Percentiles rank a stretch among this genome's conserved stretches.
These are phyloP conservation scores for Idaea biselata DNA, from an alignment of 2,888 invertebrate genomes.

Conservation along the genomic window DNA sequence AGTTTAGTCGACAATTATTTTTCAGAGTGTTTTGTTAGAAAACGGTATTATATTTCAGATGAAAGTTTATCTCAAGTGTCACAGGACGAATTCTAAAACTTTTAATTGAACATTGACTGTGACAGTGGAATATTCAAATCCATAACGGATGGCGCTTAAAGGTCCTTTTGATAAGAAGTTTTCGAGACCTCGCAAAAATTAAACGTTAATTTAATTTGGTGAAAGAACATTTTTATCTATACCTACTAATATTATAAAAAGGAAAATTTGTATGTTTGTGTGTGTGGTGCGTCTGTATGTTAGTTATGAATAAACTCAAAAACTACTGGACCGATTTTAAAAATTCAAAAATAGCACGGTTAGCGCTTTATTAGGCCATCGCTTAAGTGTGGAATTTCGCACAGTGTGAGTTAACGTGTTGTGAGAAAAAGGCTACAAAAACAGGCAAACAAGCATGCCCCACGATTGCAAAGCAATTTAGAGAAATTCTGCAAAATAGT, in stretches of 20 bases:
- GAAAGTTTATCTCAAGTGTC: conserved; percentile 9
- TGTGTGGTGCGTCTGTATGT: no score
- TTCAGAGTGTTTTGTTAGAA: not conserved
- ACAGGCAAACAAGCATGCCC: not conserved
- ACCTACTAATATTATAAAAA: no score
- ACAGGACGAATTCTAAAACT: conserved; percentile 19
- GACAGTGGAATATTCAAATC: conserved; percentile 4
- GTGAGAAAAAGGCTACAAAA: no score
- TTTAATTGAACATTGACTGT: conserved; percentile 22
- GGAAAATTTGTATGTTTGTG: no score
- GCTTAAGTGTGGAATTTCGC: no score
- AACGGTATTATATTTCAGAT: not conserved
- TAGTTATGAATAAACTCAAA: no score
- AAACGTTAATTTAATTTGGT: not conserved
- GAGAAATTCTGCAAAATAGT: not conserved
- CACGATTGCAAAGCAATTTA: not conserved
- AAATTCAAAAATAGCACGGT: no score
- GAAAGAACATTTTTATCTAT: not conserved
- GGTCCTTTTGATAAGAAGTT: conserved; percentile 2
- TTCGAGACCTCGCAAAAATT: not conserved
- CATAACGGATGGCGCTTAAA: conserved; percentile 1
- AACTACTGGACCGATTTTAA: no score
- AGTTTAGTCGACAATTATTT: not conserved
- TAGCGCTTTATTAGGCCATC: no score
- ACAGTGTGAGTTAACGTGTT: no score